These are phyloP conservation scores for Thermophis baileyi DNA, from an alignment of 2,113 vertebrate species.

Conservation along the genomic window DNA sequence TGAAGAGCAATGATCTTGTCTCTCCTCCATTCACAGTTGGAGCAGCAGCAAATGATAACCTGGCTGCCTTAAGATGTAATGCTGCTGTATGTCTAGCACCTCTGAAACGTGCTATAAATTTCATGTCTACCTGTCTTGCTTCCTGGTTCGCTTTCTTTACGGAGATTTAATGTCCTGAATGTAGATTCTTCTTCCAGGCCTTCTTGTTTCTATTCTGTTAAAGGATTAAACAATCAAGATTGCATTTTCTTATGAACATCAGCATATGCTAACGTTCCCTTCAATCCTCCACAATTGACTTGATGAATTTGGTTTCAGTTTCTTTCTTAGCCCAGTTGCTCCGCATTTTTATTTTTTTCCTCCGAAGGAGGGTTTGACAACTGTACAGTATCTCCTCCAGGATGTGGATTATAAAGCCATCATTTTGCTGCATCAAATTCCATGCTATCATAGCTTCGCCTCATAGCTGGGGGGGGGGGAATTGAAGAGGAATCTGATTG, in stretches of 20 bases:
- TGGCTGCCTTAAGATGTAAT: conserved; percentile 8
- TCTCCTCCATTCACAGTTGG: neutral
- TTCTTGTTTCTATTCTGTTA: conserved; percentile 32
- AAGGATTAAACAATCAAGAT: conserved; percentile 27
- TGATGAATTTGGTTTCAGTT: conserved; percentile 36
- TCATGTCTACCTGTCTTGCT: conserved; percentile 15
- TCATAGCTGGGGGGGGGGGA: neutral
- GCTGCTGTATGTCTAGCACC: neutral
- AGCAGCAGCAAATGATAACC: neutral
- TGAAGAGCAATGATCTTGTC: neutral
- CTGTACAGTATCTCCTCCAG: neutral
- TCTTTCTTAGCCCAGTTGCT: conserved; percentile 26
- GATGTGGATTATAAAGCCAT: neutral
- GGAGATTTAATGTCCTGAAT: conserved; percentile 10
- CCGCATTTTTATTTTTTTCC: neutral
- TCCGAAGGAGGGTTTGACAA: neutral
- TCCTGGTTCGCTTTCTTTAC: neutral
- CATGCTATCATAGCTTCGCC: neutral
- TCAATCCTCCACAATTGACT: neutral
- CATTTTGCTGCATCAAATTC: neutral
- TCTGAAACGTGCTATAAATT: conserved; percentile 21
- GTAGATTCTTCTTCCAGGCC: conserved; percentile 24
- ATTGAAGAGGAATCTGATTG: neutral
- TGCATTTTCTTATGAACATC: conserved; percentile 2
- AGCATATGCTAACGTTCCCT: neutral